Base-by-base conservation (phyloP, 1,140 invertebrate species). In the Geopemphigus sp. region DNA sequence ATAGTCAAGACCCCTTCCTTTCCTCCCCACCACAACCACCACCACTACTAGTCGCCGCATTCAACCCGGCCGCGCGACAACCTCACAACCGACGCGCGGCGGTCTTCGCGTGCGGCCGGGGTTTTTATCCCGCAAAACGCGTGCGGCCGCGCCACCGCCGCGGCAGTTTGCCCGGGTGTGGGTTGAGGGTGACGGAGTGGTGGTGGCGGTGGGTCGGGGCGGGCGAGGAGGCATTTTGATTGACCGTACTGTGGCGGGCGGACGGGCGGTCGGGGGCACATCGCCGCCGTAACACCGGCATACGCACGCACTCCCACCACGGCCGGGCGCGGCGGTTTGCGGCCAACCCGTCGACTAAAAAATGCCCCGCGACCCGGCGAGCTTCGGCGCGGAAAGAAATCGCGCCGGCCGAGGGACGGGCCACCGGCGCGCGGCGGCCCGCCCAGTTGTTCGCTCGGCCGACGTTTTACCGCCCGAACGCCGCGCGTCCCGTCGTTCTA, bases 291-390 rank as follows among this genome's bases (percentile, higher is more conserved):
- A n/a, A n/a, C n/a, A n/a, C n/a, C 14, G 32, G 32, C 32, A 24
- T 19, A 53, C 54, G 22, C 50, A 50, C 72, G 72, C 70, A 53
- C 70, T 54, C 53, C 70, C 70, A 73, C 70, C 70, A n/a, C 70
- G 70, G 24, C 53, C 73, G 73, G 32, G 73, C 66, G 56, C 73
- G 73, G 73, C 73, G 73, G 56, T 76, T 74, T 74, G 72, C 54
- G 72, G 72, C 72, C 72, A 74, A 74, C 72, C 72, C 72, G 72
- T 74, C 54, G 72, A 74, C 72, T 32, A 59, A 74, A 68, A 74
- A 74, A 74, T 59, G 73, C 32, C 54, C 73, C 54, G 54, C 54
- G 29, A 24, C n/a, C 56, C 73, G 54, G 6, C 57, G 73, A 76
- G 56, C 73, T 76, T 59, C 73, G 56, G 32, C 39, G 56, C 73